Conservation (phyloP, 1,140 invertebrate genomes). For the Ylistrum balloti region DNA sequence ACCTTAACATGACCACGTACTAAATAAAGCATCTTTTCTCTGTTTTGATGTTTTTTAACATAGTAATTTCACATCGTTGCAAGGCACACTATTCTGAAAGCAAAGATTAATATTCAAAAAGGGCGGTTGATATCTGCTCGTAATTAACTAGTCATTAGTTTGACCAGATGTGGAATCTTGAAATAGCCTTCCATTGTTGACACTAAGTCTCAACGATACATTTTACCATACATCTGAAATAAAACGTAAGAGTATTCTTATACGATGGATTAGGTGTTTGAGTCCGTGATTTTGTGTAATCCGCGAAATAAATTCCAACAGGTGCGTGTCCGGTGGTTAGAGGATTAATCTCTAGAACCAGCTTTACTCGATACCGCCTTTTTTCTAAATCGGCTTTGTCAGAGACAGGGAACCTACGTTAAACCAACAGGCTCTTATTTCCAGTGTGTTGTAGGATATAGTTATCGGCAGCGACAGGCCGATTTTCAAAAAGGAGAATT, state of each 20-base stretch:
- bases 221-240: neutral
- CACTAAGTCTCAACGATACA: neutral
- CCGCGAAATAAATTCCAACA: neutral
- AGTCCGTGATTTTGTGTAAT: conserved; percentile 11
- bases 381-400: conserved; percentile 30
- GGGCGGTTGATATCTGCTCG: neutral
- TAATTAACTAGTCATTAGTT: neutral
- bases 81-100: neutral
- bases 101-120: conserved; percentile 11
- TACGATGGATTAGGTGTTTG: neutral
- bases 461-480: neutral
- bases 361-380: neutral
- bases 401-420: conserved; percentile 22
- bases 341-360: conserved; percentile 27
- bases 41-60: neutral
- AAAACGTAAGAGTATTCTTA: conserved; percentile 6
- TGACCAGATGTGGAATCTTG: neutral
- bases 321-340: neutral
- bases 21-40: neutral
- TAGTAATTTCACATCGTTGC: neutral
- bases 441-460: neutral
- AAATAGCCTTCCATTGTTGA: neutral
- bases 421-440: neutral
- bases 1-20: neutral
- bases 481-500: neutral